phyloP scores from a whole-genome alignment of 2,797 vertebrate species.

The Gymnoscopelus microlampas region DNA sequence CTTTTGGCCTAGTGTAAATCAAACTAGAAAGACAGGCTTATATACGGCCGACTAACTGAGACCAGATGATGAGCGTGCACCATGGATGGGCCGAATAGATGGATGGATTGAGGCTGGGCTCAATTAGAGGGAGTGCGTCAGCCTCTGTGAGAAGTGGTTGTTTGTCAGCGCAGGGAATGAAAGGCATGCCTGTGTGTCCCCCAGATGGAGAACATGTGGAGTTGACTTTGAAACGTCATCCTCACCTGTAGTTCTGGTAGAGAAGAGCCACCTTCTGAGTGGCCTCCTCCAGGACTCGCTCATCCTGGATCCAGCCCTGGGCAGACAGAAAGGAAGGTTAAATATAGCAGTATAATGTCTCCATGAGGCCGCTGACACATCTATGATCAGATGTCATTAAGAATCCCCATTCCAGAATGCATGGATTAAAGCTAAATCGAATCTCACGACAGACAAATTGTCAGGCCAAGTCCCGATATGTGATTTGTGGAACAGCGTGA shows the following conservation, averaged over 20 bases:
- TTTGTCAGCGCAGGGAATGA: neutral
- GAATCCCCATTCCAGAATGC: too few relatives aligned
- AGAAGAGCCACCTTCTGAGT: slow-evolving; percentile 95
- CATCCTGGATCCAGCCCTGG: slow-evolving; percentile 97
- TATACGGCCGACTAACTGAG: slow-evolving; percentile 21
- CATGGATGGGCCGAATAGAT: neutral
- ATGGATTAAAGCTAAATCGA: too few relatives aligned
- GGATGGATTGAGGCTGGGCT: slow-evolving; percentile 14
- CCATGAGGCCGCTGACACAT: too few relatives aligned
- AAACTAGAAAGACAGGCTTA: slow-evolving; percentile 20
- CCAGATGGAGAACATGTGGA: slow-evolving; percentile 2
- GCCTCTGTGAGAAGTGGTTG: neutral
- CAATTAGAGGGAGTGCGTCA: neutral
- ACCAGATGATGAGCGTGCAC: slow-evolving; percentile 38
- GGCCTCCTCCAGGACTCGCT: slow-evolving; percentile 93
- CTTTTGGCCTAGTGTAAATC: slow-evolving; percentile 43
- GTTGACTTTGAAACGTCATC: slow-evolving; percentile 1
- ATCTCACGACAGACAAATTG: too few relatives aligned
- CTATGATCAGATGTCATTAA: too few relatives aligned
- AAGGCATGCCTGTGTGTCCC: neutral
- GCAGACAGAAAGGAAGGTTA: slow-evolving; percentile 30
- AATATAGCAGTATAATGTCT: neutral
- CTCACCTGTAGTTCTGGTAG: slow-evolving; percentile 95
- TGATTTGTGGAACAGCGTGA: too few relatives aligned
- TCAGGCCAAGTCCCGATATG: too few relatives aligned